Base-by-base conservation (phyloP, 2,797 vertebrate genomes). In the Naso thynnoides region DNA sequence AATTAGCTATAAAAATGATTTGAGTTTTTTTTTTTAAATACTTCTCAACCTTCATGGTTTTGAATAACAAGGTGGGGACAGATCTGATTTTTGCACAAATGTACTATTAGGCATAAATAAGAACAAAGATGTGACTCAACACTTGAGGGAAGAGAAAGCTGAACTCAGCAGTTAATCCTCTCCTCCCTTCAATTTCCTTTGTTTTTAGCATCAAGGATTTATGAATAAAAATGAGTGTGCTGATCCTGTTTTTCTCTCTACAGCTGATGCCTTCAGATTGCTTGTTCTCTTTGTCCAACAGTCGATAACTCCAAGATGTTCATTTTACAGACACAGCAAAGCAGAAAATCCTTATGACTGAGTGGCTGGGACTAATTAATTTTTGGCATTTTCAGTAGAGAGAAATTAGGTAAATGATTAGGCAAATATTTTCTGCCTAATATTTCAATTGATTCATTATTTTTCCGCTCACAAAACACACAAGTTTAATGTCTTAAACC, bases 1-100 rank as follows among this genome's bases (percentile, higher is more conserved):
- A n/a, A 27, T 66, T 76, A 48, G 36, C 33, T 55, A 62, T 48
- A n/a, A 31, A 54, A 36, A n/a, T 36, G 26, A 44, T 24, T 29
- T 6, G 24, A 39, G 24, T 62, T 62, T 44, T 0, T 8, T 7
- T 7, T 44, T 50, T 27, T 24, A 7, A 55, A 61, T 33, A 33
- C 13, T 29, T 38, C 9, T 24, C 6, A 26, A 15, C 31, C 21
- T 18, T 36, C 9, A 4, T 9, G 4, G n/a, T 3, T 21, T 29
- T 39, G 7, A 27, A 47, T n/a, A 11, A 61, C 19, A 23, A 16
- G 19, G 7, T 9, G 16, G 7, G 48, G 27, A 47, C 11, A 36
- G 15, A 45, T 24, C 50, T 6, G 21, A 26, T 26, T 26, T 47
- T 24, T 18, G n/a, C 18, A n/a, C 31, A 27, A 14, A 1, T 44